Evolutionary conservation across 2,797 vertebrate species (phyloP).

Genomic region (Periparus ater): DNA sequence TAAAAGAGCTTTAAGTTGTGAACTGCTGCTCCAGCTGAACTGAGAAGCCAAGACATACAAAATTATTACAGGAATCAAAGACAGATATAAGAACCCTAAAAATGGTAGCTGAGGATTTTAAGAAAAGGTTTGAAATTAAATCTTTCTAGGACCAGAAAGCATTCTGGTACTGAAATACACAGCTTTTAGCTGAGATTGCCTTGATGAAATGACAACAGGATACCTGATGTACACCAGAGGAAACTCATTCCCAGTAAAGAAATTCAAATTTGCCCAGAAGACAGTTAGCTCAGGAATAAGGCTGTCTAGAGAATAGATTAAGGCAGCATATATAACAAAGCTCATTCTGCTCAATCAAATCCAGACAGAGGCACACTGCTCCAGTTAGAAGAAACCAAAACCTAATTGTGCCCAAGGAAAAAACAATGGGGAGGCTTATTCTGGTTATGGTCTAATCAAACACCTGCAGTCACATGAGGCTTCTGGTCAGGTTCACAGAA

Average conservation of each 20-base stretch:
- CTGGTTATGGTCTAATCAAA: not conserved
- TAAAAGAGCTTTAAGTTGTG: not conserved
- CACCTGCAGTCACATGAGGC: not conserved
- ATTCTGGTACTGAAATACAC: not conserved
- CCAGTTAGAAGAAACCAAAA: not conserved
- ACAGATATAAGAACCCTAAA: not conserved
- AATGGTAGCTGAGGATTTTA: not conserved
- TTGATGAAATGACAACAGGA: not conserved
- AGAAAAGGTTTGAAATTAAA: not conserved
- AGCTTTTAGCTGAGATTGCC: not conserved
- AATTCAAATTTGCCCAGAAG: not conserved
- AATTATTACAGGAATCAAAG: not conserved
- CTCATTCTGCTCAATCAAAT: not conserved
- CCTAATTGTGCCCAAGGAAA: not conserved
- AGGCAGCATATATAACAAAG: not conserved
- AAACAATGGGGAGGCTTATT: not conserved
- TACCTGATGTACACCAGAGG: not conserved
- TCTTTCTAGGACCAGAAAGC: not conserved
- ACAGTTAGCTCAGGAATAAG: not conserved
- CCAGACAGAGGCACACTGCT: not conserved
- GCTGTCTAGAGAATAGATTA: not conserved
- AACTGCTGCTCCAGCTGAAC: not conserved
- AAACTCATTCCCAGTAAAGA: not conserved
- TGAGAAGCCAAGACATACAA: not conserved
- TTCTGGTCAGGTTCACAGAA: not conserved